Percentiles rank a stretch among this genome's conserved stretches.
Evolutionary conservation across 2,888 invertebrate genomes (phyloP).

Genomic region (Catocala fraxini): DNA sequence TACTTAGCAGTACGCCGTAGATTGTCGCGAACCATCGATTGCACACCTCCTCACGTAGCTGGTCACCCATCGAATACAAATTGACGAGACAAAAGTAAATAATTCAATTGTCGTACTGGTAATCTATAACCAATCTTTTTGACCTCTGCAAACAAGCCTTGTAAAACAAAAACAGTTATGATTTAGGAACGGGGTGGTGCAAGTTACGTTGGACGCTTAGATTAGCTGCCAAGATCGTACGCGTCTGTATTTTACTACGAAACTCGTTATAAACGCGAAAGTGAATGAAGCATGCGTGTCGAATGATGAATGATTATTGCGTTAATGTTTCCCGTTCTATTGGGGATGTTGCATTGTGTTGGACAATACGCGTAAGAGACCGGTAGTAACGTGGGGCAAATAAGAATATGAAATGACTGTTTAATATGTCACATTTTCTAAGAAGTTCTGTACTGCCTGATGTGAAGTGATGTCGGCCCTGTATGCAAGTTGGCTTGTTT

Average conservation of each 20-base stretch:
- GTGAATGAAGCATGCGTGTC: conserved; percentile 49
- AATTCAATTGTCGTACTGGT: conserved; percentile 61
- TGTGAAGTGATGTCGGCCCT: too few species aligned
- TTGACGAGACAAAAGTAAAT: conserved; percentile 60
- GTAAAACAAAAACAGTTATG: conserved; percentile 9
- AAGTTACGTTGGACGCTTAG: conserved; percentile 22
- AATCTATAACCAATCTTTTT: conserved; percentile 45
- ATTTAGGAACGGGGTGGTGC: conserved; percentile 7
- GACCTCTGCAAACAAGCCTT: conserved; percentile 22
- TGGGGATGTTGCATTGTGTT: neutral
- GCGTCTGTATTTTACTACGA: conserved; percentile 40
- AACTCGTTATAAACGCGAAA: conserved; percentile 51
- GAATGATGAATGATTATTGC: conserved; percentile 40
- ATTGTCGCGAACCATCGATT: conserved; percentile 48
- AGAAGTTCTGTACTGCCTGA: too few species aligned
- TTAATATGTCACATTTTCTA: too few species aligned
- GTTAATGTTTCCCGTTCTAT: conserved; percentile 24
- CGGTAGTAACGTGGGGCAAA: neutral
- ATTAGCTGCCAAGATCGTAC: conserved; percentile 24
- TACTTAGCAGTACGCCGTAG: conserved; percentile 36
- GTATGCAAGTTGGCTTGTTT: too few species aligned
- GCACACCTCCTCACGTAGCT: conserved; percentile 50
- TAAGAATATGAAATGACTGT: too few species aligned
- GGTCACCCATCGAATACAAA: conserved; percentile 63
- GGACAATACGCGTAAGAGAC: neutral